Evolutionary conservation across 2,888 invertebrate genomes (phyloP).

Genomic region (Tachina grossa): DNA sequence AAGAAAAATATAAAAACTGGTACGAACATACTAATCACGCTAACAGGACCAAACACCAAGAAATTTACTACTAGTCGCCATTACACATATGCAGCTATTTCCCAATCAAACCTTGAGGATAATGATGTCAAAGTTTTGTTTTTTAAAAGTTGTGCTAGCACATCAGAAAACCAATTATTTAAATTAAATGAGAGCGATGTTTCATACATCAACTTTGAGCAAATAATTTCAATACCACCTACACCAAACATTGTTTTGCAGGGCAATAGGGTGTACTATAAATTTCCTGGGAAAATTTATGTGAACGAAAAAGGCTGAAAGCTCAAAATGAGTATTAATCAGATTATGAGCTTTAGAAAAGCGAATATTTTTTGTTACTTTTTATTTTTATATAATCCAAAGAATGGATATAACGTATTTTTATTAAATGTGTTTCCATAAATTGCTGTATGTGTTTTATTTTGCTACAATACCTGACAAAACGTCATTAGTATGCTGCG

Average conservation of each 20-base stretch:
- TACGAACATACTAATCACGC: slow-evolving; percentile 30
- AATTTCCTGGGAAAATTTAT: neutral
- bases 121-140: slow-evolving; percentile 50
- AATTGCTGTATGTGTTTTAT: neutral
- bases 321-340: slow-evolving; percentile 28
- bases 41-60: slow-evolving; percentile 40
- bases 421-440: slow-evolving; percentile 3
- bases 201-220: slow-evolving; percentile 37
- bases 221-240: slow-evolving; percentile 42
- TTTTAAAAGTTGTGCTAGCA: slow-evolving; percentile 11
- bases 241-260: slow-evolving; percentile 44
- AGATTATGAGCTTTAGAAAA: slow-evolving; percentile 41
- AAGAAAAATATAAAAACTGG: too few relatives aligned
- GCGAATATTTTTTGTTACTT: slow-evolving; percentile 32
- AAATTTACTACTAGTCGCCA: slow-evolving; percentile 39
- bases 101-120: slow-evolving; percentile 42
- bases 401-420: slow-evolving; percentile 9
- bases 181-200: neutral
- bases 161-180: too few relatives aligned
- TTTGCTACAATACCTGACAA: too few relatives aligned
- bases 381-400: slow-evolving; percentile 27
- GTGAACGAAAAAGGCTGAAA: slow-evolving; percentile 32
- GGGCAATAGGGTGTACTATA: slow-evolving; percentile 44
- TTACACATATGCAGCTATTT: slow-evolving; percentile 53
- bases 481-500: too few relatives aligned